These are phyloP conservation scores for Nymphalis c-album DNA, from an alignment of 2,888 invertebrate genomes.

Conservation along the genomic window DNA sequence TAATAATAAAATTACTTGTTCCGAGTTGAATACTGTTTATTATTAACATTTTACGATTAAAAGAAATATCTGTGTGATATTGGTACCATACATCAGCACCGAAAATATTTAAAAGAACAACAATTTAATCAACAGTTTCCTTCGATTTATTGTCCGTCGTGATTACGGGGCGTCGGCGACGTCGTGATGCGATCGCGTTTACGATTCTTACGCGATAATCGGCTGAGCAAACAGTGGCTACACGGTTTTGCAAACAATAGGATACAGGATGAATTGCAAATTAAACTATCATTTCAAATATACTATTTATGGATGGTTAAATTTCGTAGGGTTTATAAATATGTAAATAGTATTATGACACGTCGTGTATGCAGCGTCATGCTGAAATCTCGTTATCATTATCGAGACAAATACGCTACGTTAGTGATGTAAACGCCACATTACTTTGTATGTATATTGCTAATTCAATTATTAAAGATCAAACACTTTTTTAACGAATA, in stretches of 20 bases:
- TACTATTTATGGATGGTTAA: too few relatives aligned
- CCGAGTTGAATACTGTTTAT: too few relatives aligned
- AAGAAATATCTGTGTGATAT: neutral
- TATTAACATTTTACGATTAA: neutral
- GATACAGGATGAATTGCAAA: constrained; percentile 24
- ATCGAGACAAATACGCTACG: too few relatives aligned
- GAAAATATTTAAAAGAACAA: neutral
- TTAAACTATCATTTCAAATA: neutral
- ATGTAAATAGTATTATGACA: too few relatives aligned
- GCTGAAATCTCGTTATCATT: too few relatives aligned
- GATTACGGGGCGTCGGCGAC: constrained; percentile 9
- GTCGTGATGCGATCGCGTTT: constrained; percentile 28
- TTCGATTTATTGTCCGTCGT: neutral
- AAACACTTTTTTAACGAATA: too few relatives aligned
- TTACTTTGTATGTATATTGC: too few relatives aligned
- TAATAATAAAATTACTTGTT: too few relatives aligned
- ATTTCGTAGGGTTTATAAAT: too few relatives aligned
- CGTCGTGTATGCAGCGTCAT: too few relatives aligned
- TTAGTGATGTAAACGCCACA: too few relatives aligned
- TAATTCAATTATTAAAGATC: too few relatives aligned
- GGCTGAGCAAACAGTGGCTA: constrained; percentile 19
- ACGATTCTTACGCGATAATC: constrained; percentile 10
- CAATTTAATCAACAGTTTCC: constrained; percentile 1
- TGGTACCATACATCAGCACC: neutral
- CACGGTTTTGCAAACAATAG: constrained; percentile 28